Base-by-base conservation (phyloP, 2,888 invertebrate genomes). In the Beris morrisii region DNA sequence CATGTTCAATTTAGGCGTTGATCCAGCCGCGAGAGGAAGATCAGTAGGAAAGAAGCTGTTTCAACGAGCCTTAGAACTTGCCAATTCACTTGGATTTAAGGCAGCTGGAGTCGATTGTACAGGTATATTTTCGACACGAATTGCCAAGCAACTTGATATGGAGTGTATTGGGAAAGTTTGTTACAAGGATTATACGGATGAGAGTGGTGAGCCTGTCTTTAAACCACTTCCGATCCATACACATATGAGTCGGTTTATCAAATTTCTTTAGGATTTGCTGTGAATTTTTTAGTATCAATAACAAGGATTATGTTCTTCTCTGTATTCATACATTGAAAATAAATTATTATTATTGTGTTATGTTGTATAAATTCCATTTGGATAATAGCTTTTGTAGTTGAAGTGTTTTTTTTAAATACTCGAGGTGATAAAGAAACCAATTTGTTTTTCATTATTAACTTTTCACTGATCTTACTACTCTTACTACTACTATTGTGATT, bases 51-150 rank as follows among this genome's bases (percentile, higher is more conserved):
- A 32, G 3, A 67, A 70, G 53, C 64, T 72, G 43, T 66, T 70
- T 38, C 43, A 64, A 56, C 43, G 54, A 22, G 64, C 67, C 43
- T 59, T 70, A 15, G 63, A 68, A 58, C 63, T 65, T 52, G 70
- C 55, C 1, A 67, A 68, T 53, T 13, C 32, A 43, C 48, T 69
- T 9, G 67, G 68, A 7, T 71, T 65, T 64, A 50, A 58, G 13
- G n/a, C 71, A 3, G 61, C 59, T 5, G 66, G 50, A 44, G 53
- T 58, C 28, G 70, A 71, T 67, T 71, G 69, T 58, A 69, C 71
- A 3, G 69, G 71, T 56, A 43, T 66, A 11, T 71, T 63, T 58
- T 70, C 72, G 11, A 66, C 63, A 11, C 65, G 53, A 46, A 66
- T 72, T 28, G 67, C 70, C 5, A 64, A 69, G 53, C 59, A 48